Conservation (phyloP, 2,888 invertebrate species). For the Colletes collaris region DNA sequence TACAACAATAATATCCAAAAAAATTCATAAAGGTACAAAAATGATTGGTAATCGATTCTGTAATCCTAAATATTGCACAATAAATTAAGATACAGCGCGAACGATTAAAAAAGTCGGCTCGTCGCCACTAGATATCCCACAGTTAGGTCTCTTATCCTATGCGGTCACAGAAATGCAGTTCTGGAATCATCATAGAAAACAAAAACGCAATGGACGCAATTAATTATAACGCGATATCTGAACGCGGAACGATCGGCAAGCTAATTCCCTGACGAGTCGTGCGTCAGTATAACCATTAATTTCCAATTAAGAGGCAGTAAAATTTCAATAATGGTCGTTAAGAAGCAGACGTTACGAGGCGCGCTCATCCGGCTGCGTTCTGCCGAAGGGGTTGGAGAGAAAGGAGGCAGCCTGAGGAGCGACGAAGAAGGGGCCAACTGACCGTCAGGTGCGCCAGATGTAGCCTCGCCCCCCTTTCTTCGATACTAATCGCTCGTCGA, state of each 20-base stretch:
- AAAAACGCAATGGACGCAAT: no score
- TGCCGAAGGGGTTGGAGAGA: conserved; percentile 64
- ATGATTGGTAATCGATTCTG: no score
- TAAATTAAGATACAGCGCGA: no score
- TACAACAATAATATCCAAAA: no score
- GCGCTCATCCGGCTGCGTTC: conserved; percentile 66
- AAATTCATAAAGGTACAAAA: no score
- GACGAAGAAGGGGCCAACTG: conserved; percentile 69
- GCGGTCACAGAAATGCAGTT: no score
- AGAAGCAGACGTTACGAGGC: conserved; percentile 78
- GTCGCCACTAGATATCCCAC: no score
- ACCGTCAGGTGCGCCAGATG: conserved; percentile 83
- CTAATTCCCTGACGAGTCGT: conserved; percentile 74
- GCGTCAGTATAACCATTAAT: conserved; percentile 79
- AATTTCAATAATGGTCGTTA: conserved; percentile 83
- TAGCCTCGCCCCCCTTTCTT: conserved; percentile 70
- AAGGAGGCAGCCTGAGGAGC: conserved; percentile 45
- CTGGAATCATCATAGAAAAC: no score
- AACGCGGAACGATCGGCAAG: conserved; percentile 12
- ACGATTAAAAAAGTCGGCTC: no score
- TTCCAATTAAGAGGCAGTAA: conserved; percentile 82
- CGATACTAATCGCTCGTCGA: conserved; percentile 81
- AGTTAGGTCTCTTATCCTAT: no score
- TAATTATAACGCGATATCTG: conserved; percentile 9
- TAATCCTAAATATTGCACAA: no score